Base-by-base conservation (phyloP, 1,140 invertebrate species). In the Linepithema humile region DNA sequence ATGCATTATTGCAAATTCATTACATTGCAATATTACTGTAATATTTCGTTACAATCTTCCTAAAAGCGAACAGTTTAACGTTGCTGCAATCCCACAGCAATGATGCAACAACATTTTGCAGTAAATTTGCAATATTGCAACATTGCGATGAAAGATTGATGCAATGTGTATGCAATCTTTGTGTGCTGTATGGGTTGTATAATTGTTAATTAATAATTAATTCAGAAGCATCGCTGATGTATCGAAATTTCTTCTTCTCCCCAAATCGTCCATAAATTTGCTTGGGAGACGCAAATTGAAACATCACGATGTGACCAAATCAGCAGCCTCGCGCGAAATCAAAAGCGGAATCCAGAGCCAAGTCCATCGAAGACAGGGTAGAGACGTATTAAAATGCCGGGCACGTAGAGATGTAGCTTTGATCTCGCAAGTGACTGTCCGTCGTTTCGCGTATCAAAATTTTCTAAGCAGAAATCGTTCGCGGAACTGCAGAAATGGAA, bases 361-460 rank as follows among this genome's bases (percentile, higher is more conserved):
- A 80, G 82, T 83, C 85, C 88, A 67, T 60, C 84, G 73, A 75
- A 69, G 84, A 86, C 85, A 75, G 84, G 40, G 53, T 23, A 17
- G 50, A 69, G 86, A 88, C 70, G 80, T 85, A 85, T 84, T 78
- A 74, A 89, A 85, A 90, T 78, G 84, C 88, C 83, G 77, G 82
- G 87, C 86, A 89, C 87, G 88, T 78, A 62, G 84, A 64, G 80
- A 70, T 85, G 74, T 73, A 80, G 75, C 89, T 90, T 90, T 90
- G 89, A 90, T 90, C 82, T 90, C 70, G 85, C 65, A 73, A 83
- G 70, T 83, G 89, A 87, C 83, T 87, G 89, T 89, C 85, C 87
- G 83, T 57, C 84, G 78, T 59, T 85, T 88, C 85, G 85, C 83
- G 89, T 85, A 90, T 89, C 82, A 85, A 87, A 88, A 90, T 90